Base-by-base conservation (phyloP, 2,888 invertebrate genomes). In the Apomyelois bistriatella region DNA sequence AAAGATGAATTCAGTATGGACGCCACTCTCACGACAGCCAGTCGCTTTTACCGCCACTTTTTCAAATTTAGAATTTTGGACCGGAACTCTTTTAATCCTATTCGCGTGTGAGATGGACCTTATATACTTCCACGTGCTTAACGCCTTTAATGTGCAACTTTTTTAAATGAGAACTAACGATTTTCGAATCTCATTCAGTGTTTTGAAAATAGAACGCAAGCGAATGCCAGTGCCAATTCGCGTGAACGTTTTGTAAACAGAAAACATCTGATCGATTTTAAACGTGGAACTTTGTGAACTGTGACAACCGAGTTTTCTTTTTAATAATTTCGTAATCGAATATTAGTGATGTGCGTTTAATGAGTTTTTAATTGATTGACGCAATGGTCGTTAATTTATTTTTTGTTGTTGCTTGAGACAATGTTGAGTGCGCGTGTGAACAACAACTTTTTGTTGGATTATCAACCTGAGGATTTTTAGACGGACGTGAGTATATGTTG, bases 51-150 rank as follows among this genome's bases (percentile, higher is more conserved):
- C 69, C 48, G 64, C 75, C 1, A 82, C 75, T 0, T 78, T 82
- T 36, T 82, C 87, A 1, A 84, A 86, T 71, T 74, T 81, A 1
- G 88, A 90, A 61, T 90, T 90, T 60, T 91, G 90, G 91, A 65
- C 84, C 37, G 90, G 89, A 6, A 76, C 77, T 0, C 53, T 90
- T 1, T 59, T 91, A 37, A 77, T 91, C 54, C 46, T 90, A 0
- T 61, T 88, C 59, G 91, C 90, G 48, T 91, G 90, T 69, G 90
- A 91, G 78, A 75, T 90, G 79, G 90, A 91, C 72, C 59, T 91
- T 12, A 75, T 91, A 53, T 90, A 85, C 59, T 90, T 89, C 54
- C 89, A 88, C 57, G 72, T 81, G 48, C 47, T 76, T 43, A 70
- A 79, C 58, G 54, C 51, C 48, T 54, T 72, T 8, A 65, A 68